phyloP scores from a whole-genome alignment of 2,888 invertebrate species.

The Lypha dubia region DNA sequence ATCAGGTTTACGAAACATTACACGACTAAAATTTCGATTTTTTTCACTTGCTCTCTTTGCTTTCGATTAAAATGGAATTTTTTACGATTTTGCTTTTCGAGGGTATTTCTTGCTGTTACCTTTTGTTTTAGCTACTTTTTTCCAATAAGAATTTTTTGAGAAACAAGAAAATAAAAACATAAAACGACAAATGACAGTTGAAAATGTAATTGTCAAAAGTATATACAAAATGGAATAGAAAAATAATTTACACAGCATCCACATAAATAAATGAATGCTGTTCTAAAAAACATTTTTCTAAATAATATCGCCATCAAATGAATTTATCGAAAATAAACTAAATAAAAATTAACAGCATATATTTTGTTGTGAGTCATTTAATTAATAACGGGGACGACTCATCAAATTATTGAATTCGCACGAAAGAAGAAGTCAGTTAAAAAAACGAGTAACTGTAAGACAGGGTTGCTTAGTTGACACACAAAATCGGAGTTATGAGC shows the following conservation, averaged over 20 bases:
- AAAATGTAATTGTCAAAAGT: constrained; percentile 68
- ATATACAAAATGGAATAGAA: constrained; percentile 38
- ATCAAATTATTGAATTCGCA: constrained; percentile 22
- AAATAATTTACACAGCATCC: no score
- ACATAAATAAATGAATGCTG: neutral
- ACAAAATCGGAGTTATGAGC: neutral
- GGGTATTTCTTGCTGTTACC: constrained; percentile 59
- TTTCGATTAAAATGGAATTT: constrained; percentile 65
- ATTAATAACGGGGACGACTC: constrained; percentile 42
- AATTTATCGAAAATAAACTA: neutral
- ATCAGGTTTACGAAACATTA: constrained; percentile 74
- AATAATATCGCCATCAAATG: neutral
- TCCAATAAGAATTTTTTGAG: constrained; percentile 45
- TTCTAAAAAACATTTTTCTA: neutral
- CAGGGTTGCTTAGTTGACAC: constrained; percentile 32
- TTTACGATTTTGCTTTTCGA: constrained; percentile 56
- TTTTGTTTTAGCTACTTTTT: constrained; percentile 28
- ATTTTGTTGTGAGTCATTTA: constrained; percentile 48
- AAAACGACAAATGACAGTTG: constrained; percentile 56
- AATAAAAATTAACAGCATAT: neutral
- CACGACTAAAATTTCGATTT: constrained; percentile 75
- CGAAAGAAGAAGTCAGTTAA: neutral
- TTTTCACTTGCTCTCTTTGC: constrained; percentile 65
- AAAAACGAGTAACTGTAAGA: neutral
- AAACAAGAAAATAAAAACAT: constrained; percentile 43